phyloP scores from a whole-genome alignment of 2,113 vertebrate genomes.

The Paracanthobrama guichenoti region DNA sequence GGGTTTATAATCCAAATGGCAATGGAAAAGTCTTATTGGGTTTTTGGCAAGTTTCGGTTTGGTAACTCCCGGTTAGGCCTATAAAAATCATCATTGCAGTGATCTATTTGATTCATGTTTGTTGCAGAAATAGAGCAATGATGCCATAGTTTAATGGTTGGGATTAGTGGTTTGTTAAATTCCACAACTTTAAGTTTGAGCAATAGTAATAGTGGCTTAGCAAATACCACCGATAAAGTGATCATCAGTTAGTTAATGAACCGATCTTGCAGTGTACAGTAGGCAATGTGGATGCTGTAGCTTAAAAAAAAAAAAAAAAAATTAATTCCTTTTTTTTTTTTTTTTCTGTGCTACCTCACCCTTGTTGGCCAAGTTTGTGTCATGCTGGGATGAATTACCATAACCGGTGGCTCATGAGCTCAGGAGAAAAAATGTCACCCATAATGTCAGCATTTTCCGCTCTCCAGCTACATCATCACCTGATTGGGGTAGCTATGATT shows the following conservation, averaged over 20 bases:
- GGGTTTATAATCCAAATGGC: too few species aligned
- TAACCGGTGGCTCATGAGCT: not conserved
- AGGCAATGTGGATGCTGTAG: not conserved
- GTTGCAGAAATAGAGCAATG: not conserved
- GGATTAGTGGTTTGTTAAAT: too few species aligned
- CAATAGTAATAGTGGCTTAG: not conserved
- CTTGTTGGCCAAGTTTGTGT: not conserved
- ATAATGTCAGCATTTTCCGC: constrained; percentile 35
- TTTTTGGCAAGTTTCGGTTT: too few species aligned
- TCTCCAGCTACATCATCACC: constrained; percentile 35
- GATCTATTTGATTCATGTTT: too few species aligned
- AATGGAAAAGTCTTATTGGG: too few species aligned
- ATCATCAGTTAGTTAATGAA: not conserved
- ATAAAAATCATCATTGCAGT: too few species aligned
- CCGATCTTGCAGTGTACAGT: not conserved
- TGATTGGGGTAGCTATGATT: constrained; percentile 40
- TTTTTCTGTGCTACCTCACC: not conserved
- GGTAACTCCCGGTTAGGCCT: too few species aligned
- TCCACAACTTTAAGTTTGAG: too few species aligned
- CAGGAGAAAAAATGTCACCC: constrained; percentile 15
- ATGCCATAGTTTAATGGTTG: not conserved
- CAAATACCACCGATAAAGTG: not conserved
- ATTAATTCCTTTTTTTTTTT: too few species aligned
- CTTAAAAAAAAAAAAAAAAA: too few species aligned
- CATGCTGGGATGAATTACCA: constrained; percentile 14